Evolutionary conservation across 1,140 invertebrate species (phyloP), one percentile per base, ranked within the genome.

Genomic region (Scaptodrosophila lebanonensis): DNA sequence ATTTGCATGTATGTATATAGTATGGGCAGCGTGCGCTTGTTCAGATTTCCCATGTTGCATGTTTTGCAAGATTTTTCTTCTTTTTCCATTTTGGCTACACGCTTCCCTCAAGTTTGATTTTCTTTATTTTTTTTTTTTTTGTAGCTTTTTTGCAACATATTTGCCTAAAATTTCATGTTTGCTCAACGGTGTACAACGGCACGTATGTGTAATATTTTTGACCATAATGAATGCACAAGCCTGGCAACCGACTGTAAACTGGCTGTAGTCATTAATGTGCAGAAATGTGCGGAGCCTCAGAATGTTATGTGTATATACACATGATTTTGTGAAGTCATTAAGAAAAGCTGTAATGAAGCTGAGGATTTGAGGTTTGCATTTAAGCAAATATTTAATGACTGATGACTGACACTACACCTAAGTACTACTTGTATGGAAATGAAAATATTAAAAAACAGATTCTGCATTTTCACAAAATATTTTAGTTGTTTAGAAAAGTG

Each of bases 21-120:
- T 29, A 18, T 35, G 40, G 40, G 38, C 12, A 25, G 15, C 11
- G 35, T 20, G 62, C 33, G 29, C 35, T 39, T 30, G 44, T 47
- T 39, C 64, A 71, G 51, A 76, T 76, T 67, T 79, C 50, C 58
- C 72, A 67, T 57, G 67, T 56, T 60, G 54, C 72, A 79, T 59
- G 67, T 65, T 45, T 32, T 27, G 27, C 6, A n/a, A 27, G 15
- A 42, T 48, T 48, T 39, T 33, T 35, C 42, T 27, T 13, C 13
- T 18, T 2, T 29, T 5, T 38, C 20, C 11, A 51, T 33, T 52
- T 45, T 29, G 13, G n/a, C 17, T 43, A 32, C 7, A 13, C 17
- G 48, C 35, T 58, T 36, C 16, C 47, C 44, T 56, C 18, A 64
- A 65, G 60, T 54, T 25, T 27, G 5, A 7, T 43, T 12, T 50